Percentiles rank a stretch among this genome's conserved stretches.
Evolutionary conservation across 2,888 invertebrate genomes (phyloP).

Genomic region (Nephrotoma appendiculata): DNA sequence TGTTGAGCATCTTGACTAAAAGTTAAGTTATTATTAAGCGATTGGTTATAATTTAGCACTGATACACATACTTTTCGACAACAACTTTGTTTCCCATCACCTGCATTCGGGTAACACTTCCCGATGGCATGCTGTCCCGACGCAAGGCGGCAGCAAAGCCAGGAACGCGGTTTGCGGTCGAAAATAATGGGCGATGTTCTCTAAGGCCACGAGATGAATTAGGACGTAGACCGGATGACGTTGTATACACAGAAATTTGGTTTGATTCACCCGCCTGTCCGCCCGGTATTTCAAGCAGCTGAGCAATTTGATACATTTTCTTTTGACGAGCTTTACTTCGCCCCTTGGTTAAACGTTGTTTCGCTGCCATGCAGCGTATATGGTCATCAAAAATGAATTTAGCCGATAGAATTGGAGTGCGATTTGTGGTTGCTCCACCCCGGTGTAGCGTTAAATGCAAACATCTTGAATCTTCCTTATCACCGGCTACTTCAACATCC

Average conservation of each 20-base stretch:
- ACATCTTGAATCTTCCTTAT: constrained; percentile 92
- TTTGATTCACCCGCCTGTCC: constrained; percentile 23
- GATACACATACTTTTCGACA: background rate
- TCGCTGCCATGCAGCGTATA: constrained; percentile 97
- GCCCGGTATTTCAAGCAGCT: constrained; percentile 66
- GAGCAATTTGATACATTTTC: constrained; percentile 92
- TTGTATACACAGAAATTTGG: constrained; percentile 25
- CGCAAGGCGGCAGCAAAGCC: constrained; percentile 44
- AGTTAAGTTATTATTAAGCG: background rate
- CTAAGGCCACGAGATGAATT: constrained; percentile 20
- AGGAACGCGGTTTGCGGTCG: constrained; percentile 34
- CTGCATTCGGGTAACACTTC: constrained; percentile 28
- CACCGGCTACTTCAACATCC: constrained; percentile 90
- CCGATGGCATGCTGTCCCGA: constrained; percentile 25
- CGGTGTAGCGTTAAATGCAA: constrained; percentile 88
- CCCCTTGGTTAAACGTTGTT: constrained; percentile 75
- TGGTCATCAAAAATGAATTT: constrained; percentile 98
- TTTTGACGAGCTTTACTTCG: constrained; percentile 88
- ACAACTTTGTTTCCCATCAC: constrained; percentile 26
- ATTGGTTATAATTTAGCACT: background rate
- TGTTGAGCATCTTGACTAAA: background rate
- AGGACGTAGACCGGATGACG: constrained; percentile 25
- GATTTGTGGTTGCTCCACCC: constrained; percentile 48
- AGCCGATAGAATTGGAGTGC: constrained; percentile 69
- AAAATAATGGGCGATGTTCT: constrained; percentile 39